phyloP scores from a whole-genome alignment of 2,888 invertebrate species.

The Hofmannophila pseudospretella region DNA sequence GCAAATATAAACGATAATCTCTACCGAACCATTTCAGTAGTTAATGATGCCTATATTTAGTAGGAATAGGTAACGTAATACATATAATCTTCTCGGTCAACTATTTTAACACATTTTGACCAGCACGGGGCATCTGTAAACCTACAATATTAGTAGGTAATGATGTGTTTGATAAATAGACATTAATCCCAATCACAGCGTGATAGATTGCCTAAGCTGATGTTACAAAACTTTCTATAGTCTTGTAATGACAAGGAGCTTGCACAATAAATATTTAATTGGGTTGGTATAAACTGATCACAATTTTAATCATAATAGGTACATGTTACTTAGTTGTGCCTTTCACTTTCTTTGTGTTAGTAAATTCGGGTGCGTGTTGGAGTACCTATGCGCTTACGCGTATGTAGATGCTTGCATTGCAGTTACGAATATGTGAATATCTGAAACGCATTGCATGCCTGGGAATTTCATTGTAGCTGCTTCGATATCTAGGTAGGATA shows the following conservation, averaged over 20 bases:
- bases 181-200: constrained; percentile 40
- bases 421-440: constrained; percentile 12
- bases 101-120: constrained; percentile 1
- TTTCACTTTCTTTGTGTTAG: constrained; percentile 62
- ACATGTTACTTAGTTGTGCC: constrained; percentile 35
- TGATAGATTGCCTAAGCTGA: constrained; percentile 50
- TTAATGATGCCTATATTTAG: too few relatives aligned
- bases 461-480: too few relatives aligned
- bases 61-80: too few relatives aligned
- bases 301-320: constrained; percentile 55
- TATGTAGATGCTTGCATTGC: constrained; percentile 19
- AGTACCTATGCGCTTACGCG: constrained; percentile 21
- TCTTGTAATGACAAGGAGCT: constrained; percentile 53
- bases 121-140: constrained; percentile 9
- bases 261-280: constrained; percentile 68
- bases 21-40: too few relatives aligned
- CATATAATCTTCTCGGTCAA: not conserved
- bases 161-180: constrained; percentile 58
- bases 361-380: constrained; percentile 31
- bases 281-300: constrained; percentile 60
- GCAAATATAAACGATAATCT: too few relatives aligned
- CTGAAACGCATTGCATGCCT: constrained; percentile 7
- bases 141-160: constrained; percentile 28
- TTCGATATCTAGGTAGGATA: too few relatives aligned
- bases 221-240: constrained; percentile 54